phyloP scores from a whole-genome alignment of 2,797 vertebrate genomes.

The Microctenopoma lineatum region DNA sequence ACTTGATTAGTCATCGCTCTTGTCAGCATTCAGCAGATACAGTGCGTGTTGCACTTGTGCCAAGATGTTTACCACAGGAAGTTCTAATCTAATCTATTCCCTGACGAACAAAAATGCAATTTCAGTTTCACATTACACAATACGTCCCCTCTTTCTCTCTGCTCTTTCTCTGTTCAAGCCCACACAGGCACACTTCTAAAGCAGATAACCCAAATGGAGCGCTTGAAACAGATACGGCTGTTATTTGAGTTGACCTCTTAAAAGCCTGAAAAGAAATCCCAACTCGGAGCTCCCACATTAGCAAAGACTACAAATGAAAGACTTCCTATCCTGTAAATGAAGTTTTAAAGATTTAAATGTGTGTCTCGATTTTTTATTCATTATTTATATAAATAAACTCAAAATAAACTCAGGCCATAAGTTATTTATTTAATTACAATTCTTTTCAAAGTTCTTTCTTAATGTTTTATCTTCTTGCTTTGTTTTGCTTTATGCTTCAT shows the following conservation, averaged over 20 bases:
- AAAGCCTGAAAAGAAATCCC: conserved; percentile 59
- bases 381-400: conserved; percentile 1
- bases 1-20: conserved; percentile 19
- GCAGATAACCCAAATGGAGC: conserved; percentile 53
- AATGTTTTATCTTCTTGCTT: conserved; percentile 20
- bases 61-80: conserved; percentile 15
- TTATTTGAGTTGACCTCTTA: conserved; percentile 66
- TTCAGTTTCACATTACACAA: conserved; percentile 40
- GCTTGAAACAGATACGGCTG: conserved; percentile 60
- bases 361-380: background rate
- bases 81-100: too few species aligned
- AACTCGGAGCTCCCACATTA: conserved; percentile 58
- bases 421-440: conserved; percentile 9
- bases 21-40: background rate
- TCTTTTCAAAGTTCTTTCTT: conserved; percentile 19
- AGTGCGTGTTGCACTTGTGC: background rate
- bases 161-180: conserved; percentile 16
- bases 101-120: conserved; percentile 14
- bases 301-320: conserved; percentile 67
- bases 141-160: conserved; percentile 11
- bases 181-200: conserved; percentile 47
- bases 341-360: conserved; percentile 34
- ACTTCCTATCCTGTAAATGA: conserved; percentile 49
- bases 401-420: background rate
- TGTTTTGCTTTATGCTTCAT: conserved; percentile 23